Base-by-base conservation (phyloP, 2,797 vertebrate species). In the Semaprochilodus insignis region DNA sequence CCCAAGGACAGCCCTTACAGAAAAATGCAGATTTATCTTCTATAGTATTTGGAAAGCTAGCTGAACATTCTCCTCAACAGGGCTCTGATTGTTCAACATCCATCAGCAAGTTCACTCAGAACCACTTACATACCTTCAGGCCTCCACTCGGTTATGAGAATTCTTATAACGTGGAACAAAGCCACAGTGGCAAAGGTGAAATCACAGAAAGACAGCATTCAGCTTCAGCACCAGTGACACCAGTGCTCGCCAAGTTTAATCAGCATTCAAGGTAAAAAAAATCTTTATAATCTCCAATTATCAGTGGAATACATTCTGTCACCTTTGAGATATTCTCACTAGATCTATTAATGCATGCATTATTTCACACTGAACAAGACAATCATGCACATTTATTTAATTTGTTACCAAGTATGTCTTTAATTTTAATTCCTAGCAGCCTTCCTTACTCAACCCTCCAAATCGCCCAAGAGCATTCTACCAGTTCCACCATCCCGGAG, bases 401-500 rank as follows among this genome's bases (percentile, higher is more conserved):
- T 48, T 1, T 4, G 55, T 54, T 55, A 8, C 13, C 2, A 52
- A 4, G 4, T 4, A 27, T 7, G 7, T 31, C 2, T 54, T 55
- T n/a, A 15, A 13, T 70, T 69, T 72, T 17, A n/a, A 14, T 23
- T 19, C n/a, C 59, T 11, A 62, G 59, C 57, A 63, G 59, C 59
- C 25, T 40, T 16, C 63, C 63, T 59, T 40, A 16, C 40, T 19
- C 14, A 34, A 40, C 31, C 75, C 40, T 1, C 48, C 65, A 62
- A 11, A 23, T 17, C 31, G 7, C 48, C 48, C 65, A n/a, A 23
- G 51, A 72, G 25, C 23, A 48, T 17, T 27, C 55, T 60, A 25
- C 31, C 55, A 55, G n/a, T 36, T 19, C n/a, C 54, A 77, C 17
- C 67, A 74, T 19, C 52, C 40, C 66, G 59, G 25, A 71, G n/a